Percentiles rank a stretch among this genome's conserved stretches.
phyloP scores from a whole-genome alignment of 2,888 invertebrate genomes.

The Eudasyphora cyanicolor region DNA sequence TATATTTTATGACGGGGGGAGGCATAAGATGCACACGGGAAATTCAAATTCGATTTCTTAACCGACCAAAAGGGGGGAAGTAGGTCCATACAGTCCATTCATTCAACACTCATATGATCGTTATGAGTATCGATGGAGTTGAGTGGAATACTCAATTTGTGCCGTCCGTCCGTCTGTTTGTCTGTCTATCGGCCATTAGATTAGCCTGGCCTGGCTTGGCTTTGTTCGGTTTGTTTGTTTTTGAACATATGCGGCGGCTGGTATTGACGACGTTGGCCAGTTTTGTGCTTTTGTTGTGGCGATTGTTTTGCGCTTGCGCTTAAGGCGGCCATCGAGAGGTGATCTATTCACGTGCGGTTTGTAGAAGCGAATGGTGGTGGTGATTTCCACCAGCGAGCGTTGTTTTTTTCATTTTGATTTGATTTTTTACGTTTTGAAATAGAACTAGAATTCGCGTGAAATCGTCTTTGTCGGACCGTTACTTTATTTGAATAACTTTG shows the following conservation, averaged over 20 bases:
- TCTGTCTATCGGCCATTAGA: slow-evolving; percentile 33
- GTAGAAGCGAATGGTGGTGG: slow-evolving; percentile 78
- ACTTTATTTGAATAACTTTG: slow-evolving; percentile 9
- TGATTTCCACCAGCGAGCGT: slow-evolving; percentile 45
- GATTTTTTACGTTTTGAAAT: slow-evolving; percentile 21
- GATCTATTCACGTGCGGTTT: slow-evolving; percentile 79
- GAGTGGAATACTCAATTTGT: slow-evolving; percentile 55
- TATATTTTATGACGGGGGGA: neutral
- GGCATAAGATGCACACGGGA: neutral
- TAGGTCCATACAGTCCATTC: neutral
- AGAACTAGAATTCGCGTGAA: slow-evolving; percentile 58
- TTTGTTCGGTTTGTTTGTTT: slow-evolving; percentile 21
- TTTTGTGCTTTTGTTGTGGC: slow-evolving; percentile 21
- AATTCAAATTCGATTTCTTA: slow-evolving; percentile 55
- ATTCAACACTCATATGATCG: slow-evolving; percentile 12
- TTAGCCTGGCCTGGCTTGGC: slow-evolving; percentile 34
- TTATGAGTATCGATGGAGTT: slow-evolving; percentile 45
- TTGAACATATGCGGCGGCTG: slow-evolving; percentile 53
- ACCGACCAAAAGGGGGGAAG: neutral
- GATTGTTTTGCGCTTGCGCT: slow-evolving; percentile 57
- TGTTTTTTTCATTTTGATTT: slow-evolving; percentile 39
- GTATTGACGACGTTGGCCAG: slow-evolving; percentile 49
- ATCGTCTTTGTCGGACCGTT: slow-evolving; percentile 29
- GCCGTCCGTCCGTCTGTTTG: too few relatives aligned
- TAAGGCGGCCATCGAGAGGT: slow-evolving; percentile 51